Conservation (phyloP, 2,113 vertebrate genomes). For the Andinoacara biseriatus region DNA sequence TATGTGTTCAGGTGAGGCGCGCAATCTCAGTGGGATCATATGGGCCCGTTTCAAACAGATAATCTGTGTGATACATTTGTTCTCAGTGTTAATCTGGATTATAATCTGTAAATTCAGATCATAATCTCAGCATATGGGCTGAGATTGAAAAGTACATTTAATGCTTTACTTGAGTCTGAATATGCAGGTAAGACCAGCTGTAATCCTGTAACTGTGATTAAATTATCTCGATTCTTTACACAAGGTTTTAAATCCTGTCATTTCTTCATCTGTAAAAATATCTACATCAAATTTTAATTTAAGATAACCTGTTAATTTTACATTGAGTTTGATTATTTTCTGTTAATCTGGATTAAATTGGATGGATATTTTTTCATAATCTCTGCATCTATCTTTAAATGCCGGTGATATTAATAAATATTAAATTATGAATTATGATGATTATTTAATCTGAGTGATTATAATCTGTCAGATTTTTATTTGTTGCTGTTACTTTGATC, state of each 20-base stretch:
- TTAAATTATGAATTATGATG: too few relatives aligned
- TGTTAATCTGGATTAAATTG: background rate
- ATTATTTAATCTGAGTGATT: background rate
- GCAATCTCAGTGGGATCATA: too few relatives aligned
- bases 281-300: background rate
- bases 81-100: background rate
- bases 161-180: background rate
- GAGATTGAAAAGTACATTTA: background rate
- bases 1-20: conserved; percentile 89
- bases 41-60: background rate
- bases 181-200: background rate
- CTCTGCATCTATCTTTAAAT: too few relatives aligned
- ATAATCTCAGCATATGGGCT: background rate
- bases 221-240: background rate
- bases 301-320: background rate
- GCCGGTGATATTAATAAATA: too few relatives aligned
- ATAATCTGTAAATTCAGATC: background rate
- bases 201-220: rapidly evolving
- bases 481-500: too few relatives aligned
- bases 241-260: background rate
- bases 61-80: background rate
- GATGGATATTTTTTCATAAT: background rate
- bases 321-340: background rate
- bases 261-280: background rate
- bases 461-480: background rate